Evolutionary conservation across 2,113 vertebrate genomes (phyloP).

Genomic region (Circaetus gallicus): DNA sequence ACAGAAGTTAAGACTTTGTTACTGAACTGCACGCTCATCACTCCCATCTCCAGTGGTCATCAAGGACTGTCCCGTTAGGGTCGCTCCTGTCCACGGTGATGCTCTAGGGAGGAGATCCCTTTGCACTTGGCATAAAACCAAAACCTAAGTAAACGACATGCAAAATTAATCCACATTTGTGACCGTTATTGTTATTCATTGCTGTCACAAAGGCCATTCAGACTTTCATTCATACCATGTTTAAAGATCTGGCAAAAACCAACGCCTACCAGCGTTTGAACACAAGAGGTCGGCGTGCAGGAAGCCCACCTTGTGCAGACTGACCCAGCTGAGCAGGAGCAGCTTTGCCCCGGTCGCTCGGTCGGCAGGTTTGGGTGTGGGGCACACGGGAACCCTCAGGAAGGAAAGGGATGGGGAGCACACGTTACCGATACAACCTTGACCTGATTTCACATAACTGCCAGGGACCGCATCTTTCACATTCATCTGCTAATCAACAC

Average conservation of each 20-base stretch:
- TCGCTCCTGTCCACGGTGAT: neutral
- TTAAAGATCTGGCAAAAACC: slow-evolving; percentile 10
- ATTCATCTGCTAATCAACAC: neutral
- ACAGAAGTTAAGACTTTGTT: accelerated
- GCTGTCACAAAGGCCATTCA: neutral
- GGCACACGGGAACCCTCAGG: neutral
- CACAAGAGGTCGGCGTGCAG: neutral
- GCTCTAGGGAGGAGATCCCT: neutral
- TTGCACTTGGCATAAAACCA: neutral
- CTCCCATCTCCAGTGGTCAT: accelerated
- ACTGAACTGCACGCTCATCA: neutral
- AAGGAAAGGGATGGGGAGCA: neutral
- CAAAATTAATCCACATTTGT: neutral
- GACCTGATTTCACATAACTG: neutral
- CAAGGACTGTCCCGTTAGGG: neutral
- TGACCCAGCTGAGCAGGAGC: neutral
- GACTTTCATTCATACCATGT: neutral
- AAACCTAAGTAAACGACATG: neutral
- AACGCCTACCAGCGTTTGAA: neutral
- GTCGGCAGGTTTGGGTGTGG: neutral
- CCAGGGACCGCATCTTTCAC: neutral
- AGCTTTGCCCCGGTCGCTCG: neutral
- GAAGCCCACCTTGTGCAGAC: neutral
- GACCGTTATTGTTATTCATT: neutral
- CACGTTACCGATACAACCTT: neutral